Percentiles rank a stretch among this genome's conserved stretches.
These are phyloP conservation scores for Limenitis arthemis DNA, from an alignment of 2,888 invertebrate genomes.

Conservation along the genomic window DNA sequence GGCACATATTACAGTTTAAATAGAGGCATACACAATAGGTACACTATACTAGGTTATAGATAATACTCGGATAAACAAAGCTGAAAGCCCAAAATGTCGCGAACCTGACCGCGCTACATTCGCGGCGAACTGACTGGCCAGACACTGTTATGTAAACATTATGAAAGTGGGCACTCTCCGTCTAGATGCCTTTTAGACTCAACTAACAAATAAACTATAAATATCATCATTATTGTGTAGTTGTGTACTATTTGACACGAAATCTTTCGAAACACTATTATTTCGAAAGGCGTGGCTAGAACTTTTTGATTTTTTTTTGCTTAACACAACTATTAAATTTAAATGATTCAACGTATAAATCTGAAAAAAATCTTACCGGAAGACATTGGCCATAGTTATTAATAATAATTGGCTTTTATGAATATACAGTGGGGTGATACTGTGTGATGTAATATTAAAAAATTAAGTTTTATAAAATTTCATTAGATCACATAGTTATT, in stretches of 20 bases:
- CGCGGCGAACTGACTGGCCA: conserved; percentile 3
- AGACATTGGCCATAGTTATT: too few species aligned
- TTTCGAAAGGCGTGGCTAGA: not conserved
- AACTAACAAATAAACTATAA: conserved; percentile 10
- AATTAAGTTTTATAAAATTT: too few species aligned
- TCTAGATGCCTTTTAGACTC: conserved; percentile 8
- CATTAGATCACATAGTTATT: too few species aligned
- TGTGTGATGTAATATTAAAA: too few species aligned
- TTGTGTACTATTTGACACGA: not conserved
- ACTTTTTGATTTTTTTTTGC: not conserved
- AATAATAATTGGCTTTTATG: too few species aligned
- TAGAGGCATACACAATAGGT: too few species aligned
- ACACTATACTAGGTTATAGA: too few species aligned
- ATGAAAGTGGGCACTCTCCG: conserved; percentile 10
- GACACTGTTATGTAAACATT: conserved; percentile 19
- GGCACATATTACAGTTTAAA: too few species aligned
- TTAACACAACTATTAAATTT: too few species aligned
- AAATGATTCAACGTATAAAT: too few species aligned
- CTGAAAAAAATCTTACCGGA: too few species aligned
- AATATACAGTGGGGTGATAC: too few species aligned
- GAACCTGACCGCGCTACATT: conserved; percentile 4
- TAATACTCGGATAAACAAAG: not conserved
- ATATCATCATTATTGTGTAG: not conserved
- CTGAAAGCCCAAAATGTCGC: conserved; percentile 7
- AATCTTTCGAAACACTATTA: conserved; percentile 1